Percentiles rank a stretch among this genome's conserved stretches.
Conservation (phyloP, 2,113 vertebrate species). For the Delphinapterus leucas region DNA sequence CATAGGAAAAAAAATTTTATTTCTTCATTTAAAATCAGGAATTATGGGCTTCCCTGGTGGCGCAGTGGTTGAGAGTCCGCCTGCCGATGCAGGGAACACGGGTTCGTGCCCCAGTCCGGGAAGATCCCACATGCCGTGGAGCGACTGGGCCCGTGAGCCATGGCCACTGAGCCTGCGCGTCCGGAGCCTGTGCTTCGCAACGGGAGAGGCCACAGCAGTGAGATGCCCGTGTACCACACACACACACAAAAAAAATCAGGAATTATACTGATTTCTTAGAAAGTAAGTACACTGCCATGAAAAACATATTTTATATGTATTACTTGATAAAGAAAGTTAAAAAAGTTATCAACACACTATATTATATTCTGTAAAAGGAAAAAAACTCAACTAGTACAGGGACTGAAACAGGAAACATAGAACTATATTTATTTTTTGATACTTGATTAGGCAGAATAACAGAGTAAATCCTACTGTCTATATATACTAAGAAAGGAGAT, state of each 20-base stretch:
- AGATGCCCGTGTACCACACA: too few species aligned
- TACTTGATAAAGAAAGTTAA: not conserved
- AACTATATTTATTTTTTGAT: not conserved
- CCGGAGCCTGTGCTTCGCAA: too few species aligned
- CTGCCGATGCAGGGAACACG: too few species aligned
- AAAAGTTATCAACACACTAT: not conserved
- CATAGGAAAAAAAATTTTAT: not conserved
- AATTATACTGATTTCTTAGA: conserved; percentile 13
- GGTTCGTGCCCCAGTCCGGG: too few species aligned
- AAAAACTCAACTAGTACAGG: not conserved
- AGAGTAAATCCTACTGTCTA: not conserved
- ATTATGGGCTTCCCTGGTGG: too few species aligned
- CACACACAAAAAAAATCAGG: conserved; percentile 43
- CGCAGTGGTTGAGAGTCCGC: too few species aligned
- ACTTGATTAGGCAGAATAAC: conserved; percentile 4
- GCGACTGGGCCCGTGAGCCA: too few species aligned
- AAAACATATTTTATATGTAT: conserved; percentile 4
- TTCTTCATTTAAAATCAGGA: conserved; percentile 21
- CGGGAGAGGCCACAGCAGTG: too few species aligned
- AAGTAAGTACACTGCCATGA: not conserved
- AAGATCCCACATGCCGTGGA: too few species aligned
- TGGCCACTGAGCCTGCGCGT: too few species aligned
- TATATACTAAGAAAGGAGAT: not conserved
- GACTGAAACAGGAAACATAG: not conserved
- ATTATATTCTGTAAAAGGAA: conserved; percentile 4